Base-by-base conservation (phyloP, 2,797 vertebrate genomes). In the Schizopygopsis malacanthus region DNA sequence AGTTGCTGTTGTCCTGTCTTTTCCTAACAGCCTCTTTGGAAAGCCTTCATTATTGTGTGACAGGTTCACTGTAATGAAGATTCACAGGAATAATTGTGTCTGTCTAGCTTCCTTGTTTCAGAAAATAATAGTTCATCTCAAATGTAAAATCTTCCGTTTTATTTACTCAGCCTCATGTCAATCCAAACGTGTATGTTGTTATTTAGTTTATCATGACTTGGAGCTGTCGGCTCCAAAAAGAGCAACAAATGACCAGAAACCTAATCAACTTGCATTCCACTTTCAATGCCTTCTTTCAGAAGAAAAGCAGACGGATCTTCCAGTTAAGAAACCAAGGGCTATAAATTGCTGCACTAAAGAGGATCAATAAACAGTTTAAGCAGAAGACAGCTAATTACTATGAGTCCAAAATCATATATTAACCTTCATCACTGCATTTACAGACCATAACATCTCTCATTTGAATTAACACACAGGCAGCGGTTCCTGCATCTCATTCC, bases 321-420 rank as follows among this genome's bases (percentile, higher is more conserved):
- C 3, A 52, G 67, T 69, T 56, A 56, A 56, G 79, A 56, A 18
- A 65, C 69, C 61, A 88, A 75, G 82, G 63, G 79, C 82, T 70
- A 70, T 81, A 70, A 88, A 90, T 86, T 76, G 84, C 79, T 33
- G 63, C 79, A 87, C 90, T 89, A 89, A 88, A 91, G 63, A 84
- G 69, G 52, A 86, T 90, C 81, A 73, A 86, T 85, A 87, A 80
- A 89, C 88, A 69, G 70, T 72, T 85, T 72, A 81, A 81, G 13
- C 15, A 50, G 20, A 75, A 85, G 84, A 90, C 91, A 88, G 88
- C 86, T 72, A 87, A 89, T 89, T 67, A 61, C 41, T 70, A 47
- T 52, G 56, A 82, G 45, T 83, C 77, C 9, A 82, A 88, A 88
- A 82, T 85, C 83, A 47, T 65, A 84, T 84, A 93, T 90, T 88